Evolutionary conservation across 2,888 invertebrate species (phyloP), one percentile per base, ranked within the genome.

Genomic region (Leucoptera coffeella): DNA sequence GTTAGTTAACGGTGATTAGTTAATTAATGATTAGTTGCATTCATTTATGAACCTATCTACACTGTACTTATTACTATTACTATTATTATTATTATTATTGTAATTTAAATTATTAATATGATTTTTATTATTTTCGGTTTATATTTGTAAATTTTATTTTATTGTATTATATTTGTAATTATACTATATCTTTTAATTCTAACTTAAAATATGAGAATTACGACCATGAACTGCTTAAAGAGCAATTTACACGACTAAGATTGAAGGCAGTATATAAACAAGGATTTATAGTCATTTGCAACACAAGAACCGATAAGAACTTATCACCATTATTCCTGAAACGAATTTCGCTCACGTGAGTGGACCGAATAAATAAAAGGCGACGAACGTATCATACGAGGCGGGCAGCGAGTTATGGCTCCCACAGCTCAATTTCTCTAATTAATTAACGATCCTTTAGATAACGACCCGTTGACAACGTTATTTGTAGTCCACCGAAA

Each of bases 401-500:
- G 52, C 50, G 56, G 53, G 59, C 56, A 53, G 64, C 65, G 62
- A 69, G 67, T 67, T 69, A 69, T 67, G 52, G 64, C 59, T 65
- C 69, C 69, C 69, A 43, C 51, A 49, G 49, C 61, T 46, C 54
- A 69, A 69, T 67, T 65, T 67, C 67, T 67, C 67, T 69, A 69
- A 69, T 69, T 69, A 69, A 67, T 67, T 67, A 67, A 61, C 62
- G 69, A 69, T 69, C 60, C 55, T 45, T 47, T 58, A 65, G 67
- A 67, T 67, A 67, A 67, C 56, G 51, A 52, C 44, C 58, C 19
- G 58, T 61, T 67, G 67, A 69, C 69, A 69, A 65, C 55, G 58
- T 69, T 67, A 69, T 69, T 69, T 69, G 69, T 69, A 65, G 67
- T n/a, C 58, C 49, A 56, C 64, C 65, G 65, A 69, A 69, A 67